Conservation (phyloP, 2,797 vertebrate genomes). For the Helostoma temminkii region DNA sequence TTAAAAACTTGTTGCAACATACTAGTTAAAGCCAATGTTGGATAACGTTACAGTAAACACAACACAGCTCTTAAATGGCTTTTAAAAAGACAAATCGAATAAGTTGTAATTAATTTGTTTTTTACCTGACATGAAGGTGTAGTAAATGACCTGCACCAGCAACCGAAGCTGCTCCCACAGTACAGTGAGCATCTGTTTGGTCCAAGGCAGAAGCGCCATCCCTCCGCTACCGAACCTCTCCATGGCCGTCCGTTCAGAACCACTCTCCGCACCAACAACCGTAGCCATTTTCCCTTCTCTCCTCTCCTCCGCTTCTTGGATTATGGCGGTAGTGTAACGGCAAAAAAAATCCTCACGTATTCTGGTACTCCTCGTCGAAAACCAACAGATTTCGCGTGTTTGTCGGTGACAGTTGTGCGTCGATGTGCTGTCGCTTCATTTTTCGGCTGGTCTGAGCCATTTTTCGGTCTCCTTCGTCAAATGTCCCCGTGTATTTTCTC, state of each 20-base stretch:
- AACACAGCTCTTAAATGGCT: too few species aligned
- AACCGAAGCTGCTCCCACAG: slow-evolving; percentile 85
- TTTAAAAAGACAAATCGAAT: too few species aligned
- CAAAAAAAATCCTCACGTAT: slow-evolving; percentile 77
- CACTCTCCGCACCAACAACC: slow-evolving; percentile 31
- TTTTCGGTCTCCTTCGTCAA: slow-evolving; percentile 55
- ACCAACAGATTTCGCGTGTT: slow-evolving; percentile 56
- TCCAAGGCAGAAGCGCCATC: slow-evolving; percentile 84
- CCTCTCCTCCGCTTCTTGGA: too few species aligned
- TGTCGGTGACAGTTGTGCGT: slow-evolving; percentile 54
- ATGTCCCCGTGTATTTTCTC: slow-evolving; percentile 37
- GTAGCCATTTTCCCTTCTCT: slow-evolving; percentile 70
- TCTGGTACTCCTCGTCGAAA: slow-evolving; percentile 82
- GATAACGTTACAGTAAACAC: too few species aligned
- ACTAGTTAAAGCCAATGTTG: too few species aligned
- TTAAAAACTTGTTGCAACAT: too few species aligned
- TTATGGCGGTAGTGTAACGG: background rate
- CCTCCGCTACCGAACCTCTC: slow-evolving; percentile 78
- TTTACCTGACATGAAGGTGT: slow-evolving; percentile 83
- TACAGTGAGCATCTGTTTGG: slow-evolving; percentile 80
- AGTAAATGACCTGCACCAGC: slow-evolving; percentile 85
- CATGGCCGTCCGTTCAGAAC: slow-evolving; percentile 66
- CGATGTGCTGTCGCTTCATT: slow-evolving; percentile 73
- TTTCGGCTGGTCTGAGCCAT: slow-evolving; percentile 59
- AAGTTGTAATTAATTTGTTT: too few species aligned